These are phyloP conservation scores for Vanessa tameamea DNA, from an alignment of 1,140 invertebrate species.

Conservation along the genomic window DNA sequence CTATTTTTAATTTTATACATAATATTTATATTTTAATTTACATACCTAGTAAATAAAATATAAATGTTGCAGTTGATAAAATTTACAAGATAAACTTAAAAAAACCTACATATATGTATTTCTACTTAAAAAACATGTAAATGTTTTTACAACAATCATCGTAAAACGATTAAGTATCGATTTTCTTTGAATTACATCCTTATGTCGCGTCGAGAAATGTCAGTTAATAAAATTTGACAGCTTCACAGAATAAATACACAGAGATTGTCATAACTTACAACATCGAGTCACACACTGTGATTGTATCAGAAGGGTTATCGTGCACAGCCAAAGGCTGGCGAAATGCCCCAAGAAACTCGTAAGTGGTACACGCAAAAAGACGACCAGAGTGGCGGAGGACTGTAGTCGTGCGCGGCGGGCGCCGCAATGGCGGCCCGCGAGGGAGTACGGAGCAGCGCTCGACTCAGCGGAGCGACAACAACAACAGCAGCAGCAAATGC, in stretches of 20 bases:
- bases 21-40: too few relatives aligned
- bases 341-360: constrained; percentile 35
- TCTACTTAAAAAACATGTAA: too few relatives aligned
- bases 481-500: constrained; percentile 11
- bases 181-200: constrained; percentile 11
- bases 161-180: background rate
- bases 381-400: constrained; percentile 34
- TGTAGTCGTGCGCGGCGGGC: constrained; percentile 31
- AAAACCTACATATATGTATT: too few relatives aligned
- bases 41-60: too few relatives aligned
- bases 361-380: constrained; percentile 32
- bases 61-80: too few relatives aligned
- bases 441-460: constrained; percentile 54
- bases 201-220: constrained; percentile 41
- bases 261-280: constrained; percentile 38
- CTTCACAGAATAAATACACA: constrained; percentile 46
- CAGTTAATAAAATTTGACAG: constrained; percentile 37
- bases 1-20: too few relatives aligned
- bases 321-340: constrained; percentile 20
- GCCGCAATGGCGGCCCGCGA: constrained; percentile 51
- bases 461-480: constrained; percentile 47
- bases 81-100: too few relatives aligned
- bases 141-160: background rate
- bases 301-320: constrained; percentile 18
- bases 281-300: constrained; percentile 25